Conservation (phyloP, 64 coral and sea anemone genomes). For the Trachythela sp. region DNA sequence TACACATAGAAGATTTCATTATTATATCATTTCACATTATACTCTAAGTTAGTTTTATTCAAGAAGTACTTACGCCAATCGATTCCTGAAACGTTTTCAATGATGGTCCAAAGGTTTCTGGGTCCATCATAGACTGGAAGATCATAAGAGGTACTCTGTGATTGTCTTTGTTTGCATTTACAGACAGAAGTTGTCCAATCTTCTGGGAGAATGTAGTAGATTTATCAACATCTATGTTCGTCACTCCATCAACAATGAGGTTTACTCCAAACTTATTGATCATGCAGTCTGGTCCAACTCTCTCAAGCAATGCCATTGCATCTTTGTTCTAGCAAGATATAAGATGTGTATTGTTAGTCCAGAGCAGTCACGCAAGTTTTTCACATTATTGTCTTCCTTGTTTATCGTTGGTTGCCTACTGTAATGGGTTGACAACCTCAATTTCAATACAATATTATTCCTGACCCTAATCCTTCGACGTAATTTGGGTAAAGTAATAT, state of each 20-base stretch:
- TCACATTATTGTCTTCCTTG: too few relatives aligned
- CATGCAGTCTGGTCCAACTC: not conserved
- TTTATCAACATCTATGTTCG: not conserved
- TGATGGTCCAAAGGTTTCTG: not conserved
- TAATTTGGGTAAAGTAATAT: too few relatives aligned
- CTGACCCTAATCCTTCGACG: too few relatives aligned
- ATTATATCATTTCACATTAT: not conserved
- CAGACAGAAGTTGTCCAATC: not conserved
- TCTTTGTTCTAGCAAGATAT: not conserved
- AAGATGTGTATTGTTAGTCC: not conserved
- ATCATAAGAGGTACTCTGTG: not conserved
- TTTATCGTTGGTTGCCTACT: too few relatives aligned
- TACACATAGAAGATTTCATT: not conserved
- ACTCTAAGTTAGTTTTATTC: not conserved
- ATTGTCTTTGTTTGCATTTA: not conserved
- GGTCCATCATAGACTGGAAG: not conserved
- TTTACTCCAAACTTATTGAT: slow-evolving; percentile 6
- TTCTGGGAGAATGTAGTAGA: not conserved
- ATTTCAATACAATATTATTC: too few relatives aligned
- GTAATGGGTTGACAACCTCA: too few relatives aligned
- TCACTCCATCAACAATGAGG: not conserved
- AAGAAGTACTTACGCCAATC: not conserved
- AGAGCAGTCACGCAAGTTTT: too few relatives aligned
- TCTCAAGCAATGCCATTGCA: not conserved
- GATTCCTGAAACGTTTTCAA: not conserved